phyloP scores from a whole-genome alignment of 2,797 vertebrate genomes.

The Gouania willdenowi region DNA sequence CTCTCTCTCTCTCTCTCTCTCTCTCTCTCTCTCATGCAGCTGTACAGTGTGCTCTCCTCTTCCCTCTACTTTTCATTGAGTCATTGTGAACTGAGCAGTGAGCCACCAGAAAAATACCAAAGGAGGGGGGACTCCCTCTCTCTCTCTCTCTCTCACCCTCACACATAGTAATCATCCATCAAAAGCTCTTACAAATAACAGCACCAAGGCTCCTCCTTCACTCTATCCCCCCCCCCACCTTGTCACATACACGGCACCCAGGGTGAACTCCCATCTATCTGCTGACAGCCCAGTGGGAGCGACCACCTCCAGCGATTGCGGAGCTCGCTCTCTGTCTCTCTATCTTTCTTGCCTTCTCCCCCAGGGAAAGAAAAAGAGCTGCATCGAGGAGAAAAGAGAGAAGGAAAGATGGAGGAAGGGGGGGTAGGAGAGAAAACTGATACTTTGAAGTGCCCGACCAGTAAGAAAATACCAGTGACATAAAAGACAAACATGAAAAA shows the following conservation, averaged over 20 bases:
- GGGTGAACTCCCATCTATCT: constrained; percentile 62
- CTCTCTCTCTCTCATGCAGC: constrained; percentile 35
- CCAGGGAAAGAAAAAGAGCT: constrained; percentile 25
- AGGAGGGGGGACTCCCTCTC: constrained; percentile 51
- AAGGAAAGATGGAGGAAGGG: neutral
- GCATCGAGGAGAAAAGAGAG: constrained; percentile 19
- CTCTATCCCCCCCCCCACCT: neutral
- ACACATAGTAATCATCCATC: constrained; percentile 68
- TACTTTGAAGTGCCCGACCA: too few species aligned
- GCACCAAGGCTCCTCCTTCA: constrained; percentile 60
- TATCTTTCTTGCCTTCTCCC: constrained; percentile 5
- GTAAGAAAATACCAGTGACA: too few species aligned
- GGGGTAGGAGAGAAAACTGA: neutral
- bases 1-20: constrained; percentile 29
- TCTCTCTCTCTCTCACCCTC: constrained; percentile 36
- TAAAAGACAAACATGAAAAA: constrained; percentile 4
- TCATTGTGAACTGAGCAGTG: constrained; percentile 67
- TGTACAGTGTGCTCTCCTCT: constrained; percentile 55
- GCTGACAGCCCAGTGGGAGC: constrained; percentile 43
- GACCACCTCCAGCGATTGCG: constrained; percentile 49
- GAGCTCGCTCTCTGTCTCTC: constrained; percentile 13
- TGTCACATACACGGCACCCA: constrained; percentile 17
- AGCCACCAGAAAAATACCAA: constrained; percentile 45
- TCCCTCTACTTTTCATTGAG: constrained; percentile 67
- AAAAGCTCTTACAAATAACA: constrained; percentile 75